Percentiles rank a stretch among this genome's conserved stretches.
Conservation (phyloP, 2,797 vertebrate genomes). For the Gallinago nigripennis region DNA sequence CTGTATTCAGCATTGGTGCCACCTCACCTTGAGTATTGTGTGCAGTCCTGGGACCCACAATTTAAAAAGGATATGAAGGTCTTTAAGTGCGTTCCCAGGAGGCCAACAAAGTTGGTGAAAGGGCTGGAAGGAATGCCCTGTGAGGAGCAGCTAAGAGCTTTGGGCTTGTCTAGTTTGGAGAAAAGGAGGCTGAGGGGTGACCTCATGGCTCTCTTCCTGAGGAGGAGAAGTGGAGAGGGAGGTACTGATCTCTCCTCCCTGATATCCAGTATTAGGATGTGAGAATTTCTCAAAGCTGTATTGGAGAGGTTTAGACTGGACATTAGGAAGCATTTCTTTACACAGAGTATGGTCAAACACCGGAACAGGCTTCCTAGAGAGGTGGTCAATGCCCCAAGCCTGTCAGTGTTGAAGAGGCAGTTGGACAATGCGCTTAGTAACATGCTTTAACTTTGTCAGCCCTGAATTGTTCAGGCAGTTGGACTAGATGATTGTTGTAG, state of each 20-base stretch:
- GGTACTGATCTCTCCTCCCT: not conserved
- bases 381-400: not conserved
- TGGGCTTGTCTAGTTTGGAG: not conserved
- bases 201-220: not conserved
- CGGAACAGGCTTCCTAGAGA: not conserved
- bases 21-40: not conserved
- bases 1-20: not conserved
- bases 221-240: not conserved
- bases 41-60: not conserved
- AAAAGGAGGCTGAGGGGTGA: not conserved
- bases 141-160: not conserved
- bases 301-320: not conserved
- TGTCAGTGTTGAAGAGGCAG: not conserved
- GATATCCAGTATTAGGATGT: not conserved
- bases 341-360: not conserved
- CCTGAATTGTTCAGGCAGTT: not conserved
- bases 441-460: not conserved
- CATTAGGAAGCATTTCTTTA: not conserved
- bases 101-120: not conserved
- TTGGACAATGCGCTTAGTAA: not conserved
- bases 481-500: not conserved
- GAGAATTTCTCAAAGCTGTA: not conserved
- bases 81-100: not conserved
- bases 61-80: not conserved
- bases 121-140: not conserved